Evolutionary conservation across 1,140 invertebrate species (phyloP).

Genomic region (Drosophila burlai): DNA sequence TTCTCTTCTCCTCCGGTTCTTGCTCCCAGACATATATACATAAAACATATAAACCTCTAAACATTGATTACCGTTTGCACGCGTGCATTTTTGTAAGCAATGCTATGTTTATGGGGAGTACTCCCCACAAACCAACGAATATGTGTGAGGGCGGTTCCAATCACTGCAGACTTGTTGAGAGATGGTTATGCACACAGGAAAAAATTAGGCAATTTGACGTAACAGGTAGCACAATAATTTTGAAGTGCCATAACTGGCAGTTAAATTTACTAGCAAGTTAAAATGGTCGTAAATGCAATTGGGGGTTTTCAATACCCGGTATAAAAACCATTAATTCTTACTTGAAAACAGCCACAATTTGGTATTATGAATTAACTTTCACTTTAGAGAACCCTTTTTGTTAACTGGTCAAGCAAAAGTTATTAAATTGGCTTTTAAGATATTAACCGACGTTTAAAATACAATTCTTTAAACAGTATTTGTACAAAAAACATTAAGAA

Average conservation of each 20-base stretch:
- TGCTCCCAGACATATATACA: constrained; percentile 32
- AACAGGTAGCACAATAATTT: neutral
- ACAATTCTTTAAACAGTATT: too few species aligned
- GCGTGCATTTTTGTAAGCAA: constrained; percentile 51
- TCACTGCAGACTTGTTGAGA: neutral
- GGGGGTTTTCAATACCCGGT: neutral
- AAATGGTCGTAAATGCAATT: neutral
- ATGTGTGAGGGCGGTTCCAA: constrained; percentile 41
- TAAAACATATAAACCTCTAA: constrained; percentile 70
- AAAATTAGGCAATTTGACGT: neutral
- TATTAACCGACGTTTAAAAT: neutral
- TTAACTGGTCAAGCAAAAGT: neutral
- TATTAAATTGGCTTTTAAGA: accelerated
- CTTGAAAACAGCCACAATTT: too few species aligned
- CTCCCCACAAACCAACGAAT: neutral
- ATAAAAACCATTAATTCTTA: neutral
- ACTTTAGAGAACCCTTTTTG: neutral
- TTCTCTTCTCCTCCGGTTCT: constrained; percentile 34
- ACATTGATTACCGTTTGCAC: constrained; percentile 77
- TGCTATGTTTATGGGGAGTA: constrained; percentile 10
- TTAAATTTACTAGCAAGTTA: neutral
- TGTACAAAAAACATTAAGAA: too few species aligned
- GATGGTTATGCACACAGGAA: neutral
- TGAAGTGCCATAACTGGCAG: neutral
- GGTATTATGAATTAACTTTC: neutral